Conservation (phyloP, 1,140 invertebrate species). For the Zaprionus ghesquierei region DNA sequence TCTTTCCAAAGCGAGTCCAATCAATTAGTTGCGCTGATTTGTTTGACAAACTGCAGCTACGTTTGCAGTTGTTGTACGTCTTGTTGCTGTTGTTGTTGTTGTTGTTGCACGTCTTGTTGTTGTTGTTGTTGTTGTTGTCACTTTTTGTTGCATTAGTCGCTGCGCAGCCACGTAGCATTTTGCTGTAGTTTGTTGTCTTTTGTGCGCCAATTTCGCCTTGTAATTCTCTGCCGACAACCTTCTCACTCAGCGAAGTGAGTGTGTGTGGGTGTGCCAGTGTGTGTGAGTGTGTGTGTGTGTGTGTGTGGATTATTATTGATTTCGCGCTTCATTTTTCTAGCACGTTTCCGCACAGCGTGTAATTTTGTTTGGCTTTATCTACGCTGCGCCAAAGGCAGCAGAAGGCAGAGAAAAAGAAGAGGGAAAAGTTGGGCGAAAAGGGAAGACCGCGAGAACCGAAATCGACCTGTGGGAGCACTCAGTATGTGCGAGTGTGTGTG, state of each 20-base stretch:
- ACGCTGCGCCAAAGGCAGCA: not conserved
- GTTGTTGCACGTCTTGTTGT: not conserved
- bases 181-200: slow-evolving; percentile 35
- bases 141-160: slow-evolving; percentile 30
- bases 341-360: slow-evolving; percentile 74
- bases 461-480: slow-evolving; percentile 33
- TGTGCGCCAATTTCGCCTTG: slow-evolving; percentile 37
- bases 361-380: slow-evolving; percentile 72
- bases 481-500: not conserved
- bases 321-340: slow-evolving; percentile 76
- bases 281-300: slow-evolving; percentile 2
- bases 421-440: not conserved
- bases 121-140: not conserved
- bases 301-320: slow-evolving; percentile 66
- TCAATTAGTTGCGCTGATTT: slow-evolving; percentile 55
- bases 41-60: slow-evolving; percentile 47
- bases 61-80: too few relatives aligned
- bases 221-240: slow-evolving; percentile 1
- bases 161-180: slow-evolving; percentile 45
- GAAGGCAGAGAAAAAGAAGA: not conserved
- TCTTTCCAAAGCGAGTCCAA: slow-evolving; percentile 10
- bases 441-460: slow-evolving; percentile 16
- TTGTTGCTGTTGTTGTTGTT: too few relatives aligned
- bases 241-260: not conserved
- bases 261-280: slow-evolving; percentile 14